Evolutionary conservation across 2,888 invertebrate genomes (phyloP).

Genomic region (Drosophila paucipuncta): DNA sequence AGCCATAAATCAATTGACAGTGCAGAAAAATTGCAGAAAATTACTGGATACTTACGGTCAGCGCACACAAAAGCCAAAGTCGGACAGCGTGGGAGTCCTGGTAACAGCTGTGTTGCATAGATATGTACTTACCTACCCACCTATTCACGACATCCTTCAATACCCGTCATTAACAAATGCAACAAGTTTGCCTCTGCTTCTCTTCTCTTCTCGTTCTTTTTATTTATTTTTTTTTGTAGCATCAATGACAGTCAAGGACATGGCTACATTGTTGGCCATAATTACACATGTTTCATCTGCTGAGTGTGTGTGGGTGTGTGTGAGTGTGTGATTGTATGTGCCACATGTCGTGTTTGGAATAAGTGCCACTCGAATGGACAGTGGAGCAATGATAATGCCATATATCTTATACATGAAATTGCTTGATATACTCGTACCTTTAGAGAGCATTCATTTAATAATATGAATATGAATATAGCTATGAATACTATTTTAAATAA

Average conservation of each 20-base stretch:
- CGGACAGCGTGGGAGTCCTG: conserved; percentile 17
- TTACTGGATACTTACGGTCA: conserved; percentile 80
- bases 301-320: conserved; percentile 18
- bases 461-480: not conserved
- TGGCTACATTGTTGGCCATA: conserved; percentile 67
- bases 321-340: conserved; percentile 15
- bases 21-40: conserved; percentile 77
- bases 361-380: conserved; percentile 47
- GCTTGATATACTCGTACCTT: not conserved
- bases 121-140: not conserved
- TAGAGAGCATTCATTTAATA: not conserved
- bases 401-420: not conserved
- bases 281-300: conserved; percentile 73
- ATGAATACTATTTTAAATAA: not conserved
- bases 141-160: not conserved
- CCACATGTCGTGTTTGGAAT: conserved; percentile 75
- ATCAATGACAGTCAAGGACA: conserved; percentile 75
- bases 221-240: conserved; percentile 24
- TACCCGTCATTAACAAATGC: conserved; percentile 39
- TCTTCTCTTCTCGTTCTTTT: not conserved
- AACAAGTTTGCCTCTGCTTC: conserved; percentile 53
- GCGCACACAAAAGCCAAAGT: conserved; percentile 54
- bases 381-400: conserved; percentile 20
- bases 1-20: conserved; percentile 76
- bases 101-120: conserved; percentile 22